phyloP scores from a whole-genome alignment of 2,113 vertebrate species.

The Silurus asotus region DNA sequence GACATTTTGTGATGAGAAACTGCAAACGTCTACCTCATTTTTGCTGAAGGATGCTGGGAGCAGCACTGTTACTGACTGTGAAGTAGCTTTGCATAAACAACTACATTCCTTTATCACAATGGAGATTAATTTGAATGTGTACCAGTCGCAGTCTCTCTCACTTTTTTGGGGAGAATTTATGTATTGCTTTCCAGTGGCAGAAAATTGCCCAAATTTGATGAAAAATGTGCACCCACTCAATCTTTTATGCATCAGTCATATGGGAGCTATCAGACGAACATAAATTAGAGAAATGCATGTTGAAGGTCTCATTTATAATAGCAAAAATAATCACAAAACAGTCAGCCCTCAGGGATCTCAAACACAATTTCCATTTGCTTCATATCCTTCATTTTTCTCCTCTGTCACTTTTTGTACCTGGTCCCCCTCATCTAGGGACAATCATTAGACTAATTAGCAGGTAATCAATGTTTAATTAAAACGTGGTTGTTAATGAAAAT shows the following conservation, averaged over 20 bases:
- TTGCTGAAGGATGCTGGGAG: slow-evolving; percentile 26
- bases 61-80: slow-evolving; percentile 33
- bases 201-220: slow-evolving; percentile 74
- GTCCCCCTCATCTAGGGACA: slow-evolving; percentile 76
- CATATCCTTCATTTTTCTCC: slow-evolving; percentile 71
- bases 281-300: slow-evolving; percentile 75
- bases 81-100: slow-evolving; percentile 54
- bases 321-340: slow-evolving; percentile 68
- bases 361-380: slow-evolving; percentile 66
- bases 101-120: slow-evolving; percentile 51
- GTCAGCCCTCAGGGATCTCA: slow-evolving; percentile 65
- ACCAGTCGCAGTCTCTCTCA: slow-evolving; percentile 53
- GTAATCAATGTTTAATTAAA: slow-evolving; percentile 94
- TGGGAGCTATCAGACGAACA: slow-evolving; percentile 68
- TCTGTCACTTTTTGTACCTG: slow-evolving; percentile 64
- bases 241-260: slow-evolving; percentile 70
- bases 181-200: slow-evolving; percentile 64
- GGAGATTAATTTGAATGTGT: slow-evolving; percentile 56
- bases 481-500: slow-evolving; percentile 81
- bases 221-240: slow-evolving; percentile 63
- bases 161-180: slow-evolving; percentile 55
- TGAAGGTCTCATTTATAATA: slow-evolving; percentile 75
- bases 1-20: slow-evolving; percentile 18
- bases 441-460: slow-evolving; percentile 88
- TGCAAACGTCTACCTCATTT: slow-evolving; percentile 35